A percentile compares a stretch with the other conserved stretches of the same genome.
These are phyloP conservation scores for Borostomias antarcticus DNA, from an alignment of 2,797 vertebrate genomes.

Conservation along the genomic window DNA sequence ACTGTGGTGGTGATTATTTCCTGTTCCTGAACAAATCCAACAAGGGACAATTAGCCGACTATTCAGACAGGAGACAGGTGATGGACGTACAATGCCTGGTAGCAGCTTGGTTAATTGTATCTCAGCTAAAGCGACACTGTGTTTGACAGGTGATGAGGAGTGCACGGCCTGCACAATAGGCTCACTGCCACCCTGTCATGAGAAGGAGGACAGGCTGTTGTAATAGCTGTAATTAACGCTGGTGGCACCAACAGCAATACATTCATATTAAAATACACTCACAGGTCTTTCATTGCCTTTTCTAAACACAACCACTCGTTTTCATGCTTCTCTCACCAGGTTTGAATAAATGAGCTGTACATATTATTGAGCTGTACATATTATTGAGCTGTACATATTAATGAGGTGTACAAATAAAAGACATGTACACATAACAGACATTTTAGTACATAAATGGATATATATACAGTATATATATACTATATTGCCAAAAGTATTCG, in stretches of 20 bases:
- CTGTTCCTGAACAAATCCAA: conserved; percentile 39
- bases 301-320: conserved; percentile 31
- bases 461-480: no score
- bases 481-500: no score
- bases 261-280: conserved; percentile 65
- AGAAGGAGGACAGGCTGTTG: conserved; percentile 70
- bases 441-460: no score
- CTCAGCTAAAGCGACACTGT: conserved; percentile 51
- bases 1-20: conserved; percentile 32
- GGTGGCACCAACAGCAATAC: conserved; percentile 57
- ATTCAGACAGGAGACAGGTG: conserved; percentile 52
- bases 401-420: no score
- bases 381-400: no score
- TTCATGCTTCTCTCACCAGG: no score
- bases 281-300: conserved; percentile 36
- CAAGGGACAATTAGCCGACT: conserved; percentile 31
- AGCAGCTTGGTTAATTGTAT: conserved; percentile 65
- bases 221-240: conserved; percentile 75
- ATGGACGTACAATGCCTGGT: conserved; percentile 53
- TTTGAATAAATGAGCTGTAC: no score
- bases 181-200: conserved; percentile 58
- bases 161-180: conserved; percentile 59
- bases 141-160: conserved; percentile 65
- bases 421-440: no score
- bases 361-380: no score